A percentile compares a stretch with the other conserved stretches of the same genome.
Conservation (phyloP, 2,888 invertebrate species). For the Stenurella melanura region DNA sequence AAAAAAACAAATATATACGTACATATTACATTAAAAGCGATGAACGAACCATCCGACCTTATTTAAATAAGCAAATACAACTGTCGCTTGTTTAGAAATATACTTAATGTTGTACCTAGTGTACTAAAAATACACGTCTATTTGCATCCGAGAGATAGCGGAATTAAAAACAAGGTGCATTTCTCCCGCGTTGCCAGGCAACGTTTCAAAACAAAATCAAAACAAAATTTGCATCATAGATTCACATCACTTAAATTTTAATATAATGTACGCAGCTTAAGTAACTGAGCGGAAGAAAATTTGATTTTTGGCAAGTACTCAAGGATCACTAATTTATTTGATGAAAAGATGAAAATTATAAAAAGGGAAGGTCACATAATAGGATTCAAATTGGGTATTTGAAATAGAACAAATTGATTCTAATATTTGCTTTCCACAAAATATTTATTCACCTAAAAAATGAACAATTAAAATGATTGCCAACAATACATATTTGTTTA, state of each 20-base stretch:
- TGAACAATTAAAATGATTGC: no score
- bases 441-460: no score
- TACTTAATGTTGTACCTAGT: constrained; percentile 49
- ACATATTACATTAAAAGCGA: constrained; percentile 15
- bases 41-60: constrained; percentile 19
- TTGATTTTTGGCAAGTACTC: neutral
- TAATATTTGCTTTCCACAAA: no score
- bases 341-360: neutral
- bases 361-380: no score
- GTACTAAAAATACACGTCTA: constrained; percentile 68
- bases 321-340: neutral
- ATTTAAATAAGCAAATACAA: constrained; percentile 35
- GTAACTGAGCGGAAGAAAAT: constrained; percentile 21
- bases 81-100: constrained; percentile 40
- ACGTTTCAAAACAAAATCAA: constrained; percentile 44
- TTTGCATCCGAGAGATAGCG: constrained; percentile 65
- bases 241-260: constrained; percentile 19
- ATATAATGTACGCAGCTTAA: constrained; percentile 5
- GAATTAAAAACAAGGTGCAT: constrained; percentile 68
- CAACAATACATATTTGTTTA: no score
- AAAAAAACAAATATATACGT: constrained; percentile 12
- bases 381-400: no score
- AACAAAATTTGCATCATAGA: constrained; percentile 47
- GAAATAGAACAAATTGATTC: no score
- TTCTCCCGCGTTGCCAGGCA: constrained; percentile 63